Conservation (phyloP, 2,113 vertebrate species). For the Alethe castanea region DNA sequence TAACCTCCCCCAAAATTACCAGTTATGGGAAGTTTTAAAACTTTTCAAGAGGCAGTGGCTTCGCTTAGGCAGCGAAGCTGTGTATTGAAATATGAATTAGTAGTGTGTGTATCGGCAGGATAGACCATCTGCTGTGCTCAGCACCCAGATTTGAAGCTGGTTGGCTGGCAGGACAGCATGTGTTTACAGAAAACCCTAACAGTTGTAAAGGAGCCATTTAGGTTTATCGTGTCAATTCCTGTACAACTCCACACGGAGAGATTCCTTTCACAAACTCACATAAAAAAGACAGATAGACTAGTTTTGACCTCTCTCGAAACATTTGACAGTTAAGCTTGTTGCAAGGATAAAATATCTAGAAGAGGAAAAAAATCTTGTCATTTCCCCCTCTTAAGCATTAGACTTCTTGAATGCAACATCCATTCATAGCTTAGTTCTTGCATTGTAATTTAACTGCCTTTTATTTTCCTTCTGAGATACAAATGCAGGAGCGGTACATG, state of each 20-base stretch:
- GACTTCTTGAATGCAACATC: slow-evolving; percentile 28
- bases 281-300: slow-evolving; percentile 59
- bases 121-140: slow-evolving; percentile 64
- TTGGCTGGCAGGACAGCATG: slow-evolving; percentile 68
- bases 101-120: slow-evolving; percentile 46
- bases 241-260: slow-evolving; percentile 18
- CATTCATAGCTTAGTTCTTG: slow-evolving; percentile 44
- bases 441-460: slow-evolving; percentile 47
- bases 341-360: slow-evolving; percentile 42
- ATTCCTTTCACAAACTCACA: slow-evolving; percentile 55
- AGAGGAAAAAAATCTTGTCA: background rate
- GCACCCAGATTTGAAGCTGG: slow-evolving; percentile 64
- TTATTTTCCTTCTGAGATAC: slow-evolving; percentile 55
- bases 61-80: slow-evolving; percentile 38
- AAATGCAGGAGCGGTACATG: background rate
- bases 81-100: slow-evolving; percentile 62
- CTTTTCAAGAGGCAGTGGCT: slow-evolving; percentile 11
- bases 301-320: slow-evolving; percentile 56
- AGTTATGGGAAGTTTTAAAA: slow-evolving; percentile 18
- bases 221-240: slow-evolving; percentile 66
- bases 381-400: slow-evolving; percentile 23
- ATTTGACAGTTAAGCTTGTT: slow-evolving; percentile 20
- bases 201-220: slow-evolving; percentile 70
- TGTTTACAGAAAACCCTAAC: slow-evolving; percentile 69
- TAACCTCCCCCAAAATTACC: background rate